Base-by-base conservation (phyloP, 1,140 invertebrate species). In the Thaumetopoea pityocampa region DNA sequence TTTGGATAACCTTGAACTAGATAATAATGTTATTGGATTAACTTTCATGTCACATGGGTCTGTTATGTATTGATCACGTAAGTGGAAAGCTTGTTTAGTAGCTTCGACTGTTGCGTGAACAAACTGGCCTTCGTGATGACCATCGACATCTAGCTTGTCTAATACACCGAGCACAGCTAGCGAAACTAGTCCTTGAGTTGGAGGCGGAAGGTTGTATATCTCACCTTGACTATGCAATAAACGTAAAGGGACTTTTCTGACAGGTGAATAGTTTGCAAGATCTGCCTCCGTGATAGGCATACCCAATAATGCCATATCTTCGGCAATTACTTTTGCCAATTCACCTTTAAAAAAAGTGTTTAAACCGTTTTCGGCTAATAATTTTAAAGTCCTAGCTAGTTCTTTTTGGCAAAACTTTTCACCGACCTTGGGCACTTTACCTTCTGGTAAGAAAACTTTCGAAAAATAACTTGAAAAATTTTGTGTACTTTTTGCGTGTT, bases 31-130 rank as follows among this genome's bases (percentile, higher is more conserved):
- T 50, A 67, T 48, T 22, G 72, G 44, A 43, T 70, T 53, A 11
- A 65, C 44, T 50, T 60, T 67, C 76, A 83, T 80, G 28, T 66
- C 62, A 20, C 42, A 40, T 14, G 76, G 79, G 49, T 83, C 79
- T 8, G 72, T 79, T 36, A 83, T 65, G 36, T 78, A 62, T 40
- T 67, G 22, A 52, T 83, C 71, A 33, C 77, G 61, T 34, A 83
- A 33, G 30, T 59, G 33, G 53, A 79, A 79, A 30, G 62, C 68
- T 51, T 76, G 67, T 52, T 81, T 81, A 38, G 79, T 81, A 41
- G 74, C 72, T 69, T 81, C 79, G 28, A 83, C 68, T 45, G 63
- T 34, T 32, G 63, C 44, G 37, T 83, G 79, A 51, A 83, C 63
- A 53, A 83, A 77, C 62, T 76, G 44, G 17, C 65, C 68, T 60